These are phyloP conservation scores for Chelonoidis abingdonii DNA, from an alignment of 2,113 vertebrate genomes.

Conservation along the genomic window DNA sequence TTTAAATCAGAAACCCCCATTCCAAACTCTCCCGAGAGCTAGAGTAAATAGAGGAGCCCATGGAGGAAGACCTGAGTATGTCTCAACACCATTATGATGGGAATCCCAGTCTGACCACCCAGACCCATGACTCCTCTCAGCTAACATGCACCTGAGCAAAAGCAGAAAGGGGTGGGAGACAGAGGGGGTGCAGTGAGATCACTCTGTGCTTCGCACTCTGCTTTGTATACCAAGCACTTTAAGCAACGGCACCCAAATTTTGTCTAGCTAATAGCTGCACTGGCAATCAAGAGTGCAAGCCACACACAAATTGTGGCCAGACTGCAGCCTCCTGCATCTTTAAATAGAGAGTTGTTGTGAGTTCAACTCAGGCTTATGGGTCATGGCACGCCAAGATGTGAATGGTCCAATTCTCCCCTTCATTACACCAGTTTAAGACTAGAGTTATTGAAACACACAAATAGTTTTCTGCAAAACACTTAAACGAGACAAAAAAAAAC, in stretches of 20 bases:
- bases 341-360: neutral
- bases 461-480: neutral
- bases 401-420: neutral
- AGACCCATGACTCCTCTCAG: neutral
- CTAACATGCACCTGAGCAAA: neutral
- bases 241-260: neutral
- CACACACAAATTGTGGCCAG: neutral
- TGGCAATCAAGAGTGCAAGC: neutral
- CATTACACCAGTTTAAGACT: neutral
- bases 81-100: neutral
- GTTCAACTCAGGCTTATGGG: neutral
- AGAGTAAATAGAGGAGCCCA: neutral
- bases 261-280: neutral
- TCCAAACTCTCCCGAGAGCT: neutral
- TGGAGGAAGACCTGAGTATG: neutral
- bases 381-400: neutral
- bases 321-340: neutral
- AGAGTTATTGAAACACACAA: neutral
- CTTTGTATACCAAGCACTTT: neutral
- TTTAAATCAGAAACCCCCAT: slow-evolving; percentile 23
- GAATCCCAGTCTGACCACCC: neutral
- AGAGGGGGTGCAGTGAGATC: neutral
- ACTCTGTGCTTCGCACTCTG: neutral
- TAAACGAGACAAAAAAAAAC: neutral
- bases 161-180: neutral